phyloP scores from a whole-genome alignment of 2,113 vertebrate genomes.

The Grallaria varia region DNA sequence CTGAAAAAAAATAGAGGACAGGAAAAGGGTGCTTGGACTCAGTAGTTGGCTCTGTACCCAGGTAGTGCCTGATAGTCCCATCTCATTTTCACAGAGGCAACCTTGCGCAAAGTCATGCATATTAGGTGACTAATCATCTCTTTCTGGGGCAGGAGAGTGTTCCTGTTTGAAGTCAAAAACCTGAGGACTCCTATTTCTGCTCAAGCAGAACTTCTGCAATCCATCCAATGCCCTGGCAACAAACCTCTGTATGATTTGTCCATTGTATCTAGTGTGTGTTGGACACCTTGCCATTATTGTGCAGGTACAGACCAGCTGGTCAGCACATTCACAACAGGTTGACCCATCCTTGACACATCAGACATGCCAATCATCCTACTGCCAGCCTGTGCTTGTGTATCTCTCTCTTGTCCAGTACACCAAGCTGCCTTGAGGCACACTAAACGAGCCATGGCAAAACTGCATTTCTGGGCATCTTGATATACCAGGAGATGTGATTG shows the following conservation, averaged over 20 bases:
- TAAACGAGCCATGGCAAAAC: background rate
- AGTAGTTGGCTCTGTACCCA: background rate
- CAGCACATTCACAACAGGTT: background rate
- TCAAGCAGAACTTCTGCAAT: background rate
- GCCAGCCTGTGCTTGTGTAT: background rate
- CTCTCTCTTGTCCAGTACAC: background rate
- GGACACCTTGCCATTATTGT: background rate
- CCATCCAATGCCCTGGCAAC: background rate
- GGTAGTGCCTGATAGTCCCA: background rate
- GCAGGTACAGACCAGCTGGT: background rate
- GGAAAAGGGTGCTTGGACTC: background rate
- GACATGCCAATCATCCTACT: background rate
- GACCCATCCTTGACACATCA: background rate
- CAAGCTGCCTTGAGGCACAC: background rate
- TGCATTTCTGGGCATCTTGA: background rate
- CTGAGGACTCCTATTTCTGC: background rate
- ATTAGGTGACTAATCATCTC: background rate
- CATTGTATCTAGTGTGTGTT: background rate
- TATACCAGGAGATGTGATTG: background rate
- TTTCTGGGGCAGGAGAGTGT: background rate
- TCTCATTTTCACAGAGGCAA: background rate
- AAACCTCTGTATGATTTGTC: background rate
- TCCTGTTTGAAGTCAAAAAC: background rate
- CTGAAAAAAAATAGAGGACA: background rate
- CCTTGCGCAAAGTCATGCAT: background rate